Evolutionary conservation across 2,888 invertebrate genomes (phyloP).

Genomic region (Glyphotaelius pellucidus): DNA sequence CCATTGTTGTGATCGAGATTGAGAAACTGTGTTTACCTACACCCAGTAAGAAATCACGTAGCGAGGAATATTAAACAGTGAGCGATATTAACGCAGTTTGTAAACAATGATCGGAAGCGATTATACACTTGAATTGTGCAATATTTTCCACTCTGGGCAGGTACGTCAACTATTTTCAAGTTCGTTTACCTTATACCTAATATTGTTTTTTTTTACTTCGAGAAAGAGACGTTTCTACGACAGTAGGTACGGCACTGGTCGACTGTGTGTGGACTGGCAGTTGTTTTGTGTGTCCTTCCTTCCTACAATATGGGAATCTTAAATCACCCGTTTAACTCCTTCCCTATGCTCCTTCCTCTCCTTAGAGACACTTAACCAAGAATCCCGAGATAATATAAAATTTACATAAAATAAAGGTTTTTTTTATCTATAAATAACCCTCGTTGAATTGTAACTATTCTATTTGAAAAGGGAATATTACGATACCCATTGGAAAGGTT

Average conservation of each 20-base stretch:
- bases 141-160: constrained; percentile 93
- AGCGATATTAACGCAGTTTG: background rate
- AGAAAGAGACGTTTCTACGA: too few relatives aligned
- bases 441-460: background rate
- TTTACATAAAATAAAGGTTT: background rate
- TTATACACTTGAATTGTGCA: constrained; percentile 91
- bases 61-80: background rate
- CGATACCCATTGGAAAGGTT: background rate
- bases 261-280: background rate
- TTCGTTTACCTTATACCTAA: background rate
- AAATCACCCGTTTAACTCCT: background rate
- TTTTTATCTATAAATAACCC: background rate
- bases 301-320: background rate
- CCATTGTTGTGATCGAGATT: background rate
- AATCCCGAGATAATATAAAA: background rate
- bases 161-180: constrained; percentile 71
- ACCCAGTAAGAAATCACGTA: background rate
- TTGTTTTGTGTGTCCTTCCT: background rate
- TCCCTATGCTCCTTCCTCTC: background rate
- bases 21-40: constrained; percentile 12
- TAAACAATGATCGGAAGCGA: constrained; percentile 85
- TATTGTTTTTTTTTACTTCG: background rate
- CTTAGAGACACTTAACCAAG: background rate
- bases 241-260: too few relatives aligned
- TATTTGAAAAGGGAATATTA: background rate